phyloP scores from a whole-genome alignment of 1,140 invertebrate genomes.

The Drosophila eugracilis region DNA sequence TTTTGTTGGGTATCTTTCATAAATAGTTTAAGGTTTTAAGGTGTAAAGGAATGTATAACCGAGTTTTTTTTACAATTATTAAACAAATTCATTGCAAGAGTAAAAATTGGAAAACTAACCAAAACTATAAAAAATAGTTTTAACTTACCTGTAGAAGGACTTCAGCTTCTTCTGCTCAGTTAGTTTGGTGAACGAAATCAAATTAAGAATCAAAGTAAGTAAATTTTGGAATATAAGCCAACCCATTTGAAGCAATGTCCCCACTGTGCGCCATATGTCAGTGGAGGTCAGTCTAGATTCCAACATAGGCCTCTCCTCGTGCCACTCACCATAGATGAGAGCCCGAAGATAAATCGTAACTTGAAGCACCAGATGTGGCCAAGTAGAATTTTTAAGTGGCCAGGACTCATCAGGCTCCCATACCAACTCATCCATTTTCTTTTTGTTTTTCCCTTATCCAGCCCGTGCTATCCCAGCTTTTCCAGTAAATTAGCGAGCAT shows the following conservation, averaged over 20 bases:
- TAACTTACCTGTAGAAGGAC: no score
- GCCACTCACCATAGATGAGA: neutral
- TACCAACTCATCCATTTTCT: constrained; percentile 2
- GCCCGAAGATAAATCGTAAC: constrained; percentile 36
- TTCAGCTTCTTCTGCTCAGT: no score
- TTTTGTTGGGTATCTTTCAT: no score
- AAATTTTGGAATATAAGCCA: neutral
- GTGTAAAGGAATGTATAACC: no score
- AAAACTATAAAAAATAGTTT: no score
- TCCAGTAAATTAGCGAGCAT: constrained; percentile 61
- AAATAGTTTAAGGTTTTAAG: no score
- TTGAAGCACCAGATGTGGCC: constrained; percentile 66
- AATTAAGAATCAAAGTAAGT: no score
- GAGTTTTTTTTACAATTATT: no score
- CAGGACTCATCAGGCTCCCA: constrained; percentile 32
- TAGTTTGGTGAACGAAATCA: no score
- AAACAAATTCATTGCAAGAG: no score
- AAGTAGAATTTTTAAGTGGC: constrained; percentile 67
- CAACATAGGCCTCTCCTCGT: constrained; percentile 1
- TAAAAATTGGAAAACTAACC: no score
- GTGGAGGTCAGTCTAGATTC: constrained; percentile 30
- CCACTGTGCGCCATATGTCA: constrained; percentile 23
- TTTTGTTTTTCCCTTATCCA: neutral
- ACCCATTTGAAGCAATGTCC: no score
- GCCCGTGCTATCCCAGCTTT: neutral